Percentiles rank a stretch among this genome's conserved stretches.
Conservation (phyloP, 2,888 invertebrate genomes). For the Amblyteles armatorius region DNA sequence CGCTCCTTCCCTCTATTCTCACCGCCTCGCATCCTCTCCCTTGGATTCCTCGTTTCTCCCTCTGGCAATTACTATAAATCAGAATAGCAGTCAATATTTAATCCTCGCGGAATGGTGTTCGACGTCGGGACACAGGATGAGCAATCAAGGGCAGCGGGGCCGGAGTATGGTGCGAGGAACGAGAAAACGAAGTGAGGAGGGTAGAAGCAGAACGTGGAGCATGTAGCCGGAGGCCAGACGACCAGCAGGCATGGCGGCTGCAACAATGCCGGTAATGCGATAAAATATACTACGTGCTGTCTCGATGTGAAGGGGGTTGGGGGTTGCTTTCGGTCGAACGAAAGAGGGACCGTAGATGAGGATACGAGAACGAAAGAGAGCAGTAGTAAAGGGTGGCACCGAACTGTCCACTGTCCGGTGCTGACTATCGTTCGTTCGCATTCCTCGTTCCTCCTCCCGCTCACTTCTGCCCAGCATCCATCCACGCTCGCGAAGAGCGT, state of each 20-base stretch:
- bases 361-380: constrained; percentile 6
- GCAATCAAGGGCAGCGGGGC: constrained; percentile 39
- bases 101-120: constrained; percentile 82
- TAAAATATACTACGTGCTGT: constrained; percentile 80
- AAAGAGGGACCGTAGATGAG: constrained; percentile 57
- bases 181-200: constrained; percentile 61
- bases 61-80: constrained; percentile 84
- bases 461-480: constrained; percentile 45
- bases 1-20: constrained; percentile 48
- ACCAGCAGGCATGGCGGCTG: constrained; percentile 72
- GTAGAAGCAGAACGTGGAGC: constrained; percentile 58
- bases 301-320: constrained; percentile 55
- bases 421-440: constrained; percentile 71
- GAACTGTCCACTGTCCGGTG: constrained; percentile 74
- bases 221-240: constrained; percentile 44
- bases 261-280: constrained; percentile 83
- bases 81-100: constrained; percentile 84
- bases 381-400: constrained; percentile 43
- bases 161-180: constrained; percentile 58
- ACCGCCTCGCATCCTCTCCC: constrained; percentile 59
- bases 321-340: constrained; percentile 68
- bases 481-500: constrained; percentile 64
- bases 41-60: constrained; percentile 73
- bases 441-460: constrained; percentile 36
- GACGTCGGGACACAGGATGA: constrained; percentile 74